Evolutionary conservation across 23 tunicate genomes (phyloP).

Genomic region (Halocynthia roretzi): DNA sequence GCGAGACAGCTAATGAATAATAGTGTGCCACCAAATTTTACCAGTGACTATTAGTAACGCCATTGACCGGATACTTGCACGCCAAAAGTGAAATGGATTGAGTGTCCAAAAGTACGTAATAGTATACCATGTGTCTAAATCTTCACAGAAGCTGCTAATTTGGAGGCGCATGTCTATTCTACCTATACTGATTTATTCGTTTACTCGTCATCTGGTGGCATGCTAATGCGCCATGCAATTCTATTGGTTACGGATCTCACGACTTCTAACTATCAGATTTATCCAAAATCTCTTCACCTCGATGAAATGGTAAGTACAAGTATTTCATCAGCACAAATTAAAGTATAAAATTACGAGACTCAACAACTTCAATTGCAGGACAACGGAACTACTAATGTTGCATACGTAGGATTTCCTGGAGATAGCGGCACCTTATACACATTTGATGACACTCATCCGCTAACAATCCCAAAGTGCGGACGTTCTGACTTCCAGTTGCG

Average conservation of each 20-base stretch:
- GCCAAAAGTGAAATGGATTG: too few species aligned
- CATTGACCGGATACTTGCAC: too few species aligned
- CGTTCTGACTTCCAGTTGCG: conserved; percentile 67
- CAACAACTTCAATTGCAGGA: conserved; percentile 8
- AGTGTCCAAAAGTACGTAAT: too few species aligned
- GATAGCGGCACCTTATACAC: conserved; percentile 29
- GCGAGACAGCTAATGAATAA: too few species aligned
- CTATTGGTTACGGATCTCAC: conserved; percentile 47
- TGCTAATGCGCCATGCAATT: conserved; percentile 48
- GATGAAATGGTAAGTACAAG: conserved; percentile 8
- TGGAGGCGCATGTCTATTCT: conserved; percentile 64
- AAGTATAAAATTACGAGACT: conserved; percentile 17
- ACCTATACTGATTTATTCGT: conserved; percentile 43
- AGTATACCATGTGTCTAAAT: too few species aligned
- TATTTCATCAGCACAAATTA: background rate
- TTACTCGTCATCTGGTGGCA: conserved; percentile 1
- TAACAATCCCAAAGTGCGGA: conserved; percentile 52
- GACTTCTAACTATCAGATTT: conserved; percentile 17
- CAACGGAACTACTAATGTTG: conserved; percentile 29
- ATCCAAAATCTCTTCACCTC: conserved; percentile 34
- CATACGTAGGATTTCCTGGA: conserved; percentile 70
- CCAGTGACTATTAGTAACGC: too few species aligned
- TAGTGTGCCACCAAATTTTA: too few species aligned
- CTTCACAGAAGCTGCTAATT: conserved; percentile 46
- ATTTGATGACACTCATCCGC: conserved; percentile 2